A percentile compares a stretch with the other conserved stretches of the same genome.
phyloP scores from a whole-genome alignment of 2,888 invertebrate genomes.

The Celastrina argiolus region DNA sequence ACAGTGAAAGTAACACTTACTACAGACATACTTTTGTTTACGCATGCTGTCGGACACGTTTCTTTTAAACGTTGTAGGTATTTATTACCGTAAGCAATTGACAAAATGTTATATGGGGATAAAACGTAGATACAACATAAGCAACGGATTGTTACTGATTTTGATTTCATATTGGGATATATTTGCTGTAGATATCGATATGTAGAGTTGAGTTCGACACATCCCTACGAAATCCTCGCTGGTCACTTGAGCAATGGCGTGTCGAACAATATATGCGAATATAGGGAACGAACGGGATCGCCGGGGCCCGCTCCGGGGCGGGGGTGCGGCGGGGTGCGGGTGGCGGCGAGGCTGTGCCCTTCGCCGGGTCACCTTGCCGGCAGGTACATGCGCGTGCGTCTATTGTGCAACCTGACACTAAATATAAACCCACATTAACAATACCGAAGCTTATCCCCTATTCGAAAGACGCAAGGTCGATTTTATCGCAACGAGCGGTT shows the following conservation, averaged over 20 bases:
- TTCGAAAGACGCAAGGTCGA: slow-evolving; percentile 24
- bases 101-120: too few relatives aligned
- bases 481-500: slow-evolving; percentile 27
- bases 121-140: too few relatives aligned
- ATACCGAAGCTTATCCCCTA: slow-evolving; percentile 31
- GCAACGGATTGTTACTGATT: background rate
- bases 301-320: slow-evolving; percentile 31
- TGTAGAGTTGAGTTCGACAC: background rate
- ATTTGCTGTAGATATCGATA: background rate
- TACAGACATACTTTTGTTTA: too few relatives aligned
- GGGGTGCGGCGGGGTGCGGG: slow-evolving; percentile 43
- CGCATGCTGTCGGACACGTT: too few relatives aligned
- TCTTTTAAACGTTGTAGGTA: too few relatives aligned
- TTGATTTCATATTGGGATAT: background rate
- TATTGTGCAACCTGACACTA: slow-evolving; percentile 72
- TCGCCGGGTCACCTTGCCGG: slow-evolving; percentile 69
- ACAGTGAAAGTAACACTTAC: too few relatives aligned
- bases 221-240: slow-evolving; percentile 32
- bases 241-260: slow-evolving; percentile 68
- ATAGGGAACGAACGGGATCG: slow-evolving; percentile 37
- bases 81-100: too few relatives aligned
- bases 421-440: slow-evolving; percentile 32
- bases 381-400: slow-evolving; percentile 71
- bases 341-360: slow-evolving; percentile 69
- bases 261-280: slow-evolving; percentile 63